Evolutionary conservation across 2,888 invertebrate species (phyloP).

Genomic region (Drosophila pegasa): DNA sequence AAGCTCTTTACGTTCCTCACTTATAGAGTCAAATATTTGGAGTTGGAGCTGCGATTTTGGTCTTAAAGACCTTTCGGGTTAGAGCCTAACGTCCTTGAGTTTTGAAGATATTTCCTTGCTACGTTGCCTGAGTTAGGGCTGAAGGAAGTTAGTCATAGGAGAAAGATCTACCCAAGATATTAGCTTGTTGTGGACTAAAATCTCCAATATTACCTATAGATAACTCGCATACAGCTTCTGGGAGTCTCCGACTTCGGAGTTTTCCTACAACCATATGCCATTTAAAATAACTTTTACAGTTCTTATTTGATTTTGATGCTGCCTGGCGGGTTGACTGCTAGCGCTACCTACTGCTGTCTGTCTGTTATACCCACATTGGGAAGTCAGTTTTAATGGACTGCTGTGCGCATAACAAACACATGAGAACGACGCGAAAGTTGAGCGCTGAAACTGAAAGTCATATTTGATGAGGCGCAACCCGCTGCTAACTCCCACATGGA

Average conservation of each 20-base stretch:
- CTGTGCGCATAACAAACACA: conserved; percentile 54
- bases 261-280: neutral
- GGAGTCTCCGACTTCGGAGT: neutral
- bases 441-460: conserved; percentile 73
- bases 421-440: conserved; percentile 59
- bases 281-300: neutral
- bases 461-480: conserved; percentile 64
- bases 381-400: conserved; percentile 20
- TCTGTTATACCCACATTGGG: conserved; percentile 4
- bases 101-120: neutral
- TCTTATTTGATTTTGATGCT: conserved; percentile 4
- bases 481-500: conserved; percentile 14
- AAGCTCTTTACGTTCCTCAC: neutral
- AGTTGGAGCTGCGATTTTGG: neutral
- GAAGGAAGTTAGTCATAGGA: neutral
- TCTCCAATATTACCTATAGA: too few relatives aligned
- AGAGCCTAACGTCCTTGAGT: too few relatives aligned
- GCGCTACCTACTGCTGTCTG: neutral
- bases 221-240: neutral
- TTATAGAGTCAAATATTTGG: neutral
- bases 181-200: too few relatives aligned
- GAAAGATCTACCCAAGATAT: too few relatives aligned
- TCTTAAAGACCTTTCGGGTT: too few relatives aligned
- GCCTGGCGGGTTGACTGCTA: neutral
- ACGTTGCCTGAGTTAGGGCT: neutral